phyloP scores from a whole-genome alignment of 2,113 vertebrate species.

The Crocuta crocuta region DNA sequence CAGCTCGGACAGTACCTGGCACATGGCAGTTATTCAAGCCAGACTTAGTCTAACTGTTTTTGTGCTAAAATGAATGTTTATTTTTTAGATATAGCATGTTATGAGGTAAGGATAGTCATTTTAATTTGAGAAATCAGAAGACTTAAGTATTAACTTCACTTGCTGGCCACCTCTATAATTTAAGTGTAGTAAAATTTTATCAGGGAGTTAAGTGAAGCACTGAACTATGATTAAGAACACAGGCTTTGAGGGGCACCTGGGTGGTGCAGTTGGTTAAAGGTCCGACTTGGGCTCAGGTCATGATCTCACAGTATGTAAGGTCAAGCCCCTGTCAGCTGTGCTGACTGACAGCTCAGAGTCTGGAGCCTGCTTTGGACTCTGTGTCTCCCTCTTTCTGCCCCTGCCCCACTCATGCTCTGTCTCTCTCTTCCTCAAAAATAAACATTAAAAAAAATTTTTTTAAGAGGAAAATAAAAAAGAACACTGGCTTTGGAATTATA shows the following conservation, averaged over 20 bases:
- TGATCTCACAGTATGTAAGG: no score
- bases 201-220: neutral
- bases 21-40: neutral
- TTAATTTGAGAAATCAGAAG: conserved; percentile 35
- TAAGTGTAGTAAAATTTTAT: neutral
- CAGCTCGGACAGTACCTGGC: neutral
- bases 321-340: no score
- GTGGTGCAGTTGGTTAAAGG: no score
- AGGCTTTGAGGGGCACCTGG: neutral
- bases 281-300: no score
- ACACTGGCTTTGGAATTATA: neutral
- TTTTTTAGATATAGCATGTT: neutral
- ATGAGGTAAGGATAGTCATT: neutral
- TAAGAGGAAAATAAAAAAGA: neutral
- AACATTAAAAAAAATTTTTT: no score
- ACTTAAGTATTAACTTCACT: neutral
- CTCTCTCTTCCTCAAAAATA: no score
- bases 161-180: neutral
- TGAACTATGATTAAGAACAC: neutral
- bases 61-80: neutral
- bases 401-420: no score
- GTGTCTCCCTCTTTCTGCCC: no score
- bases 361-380: no score
- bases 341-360: no score
- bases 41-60: neutral